Conservation (phyloP, 1,140 invertebrate genomes). For the Brachionus calyciflorus region DNA sequence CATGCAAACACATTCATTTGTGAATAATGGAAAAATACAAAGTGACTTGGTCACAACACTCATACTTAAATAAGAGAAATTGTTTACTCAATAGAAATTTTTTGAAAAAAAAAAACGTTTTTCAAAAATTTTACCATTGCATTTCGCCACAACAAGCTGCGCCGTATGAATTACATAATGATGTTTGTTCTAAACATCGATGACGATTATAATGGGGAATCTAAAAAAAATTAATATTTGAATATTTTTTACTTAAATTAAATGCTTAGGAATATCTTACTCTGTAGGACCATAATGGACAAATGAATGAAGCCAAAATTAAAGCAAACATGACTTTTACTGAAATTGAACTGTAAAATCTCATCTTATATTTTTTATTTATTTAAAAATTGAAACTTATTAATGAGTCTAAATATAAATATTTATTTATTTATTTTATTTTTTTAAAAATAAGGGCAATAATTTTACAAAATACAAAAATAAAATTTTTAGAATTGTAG, state of each 20-base stretch:
- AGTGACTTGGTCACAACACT: not conserved
- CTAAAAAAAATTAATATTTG: not conserved
- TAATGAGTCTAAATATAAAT: too few relatives aligned
- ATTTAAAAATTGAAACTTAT: too few relatives aligned
- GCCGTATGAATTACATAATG: slow-evolving; percentile 17
- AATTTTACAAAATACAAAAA: too few relatives aligned
- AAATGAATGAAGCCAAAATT: too few relatives aligned
- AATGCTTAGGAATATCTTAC: too few relatives aligned
- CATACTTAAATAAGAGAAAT: slow-evolving; percentile 1
- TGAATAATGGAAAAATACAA: not conserved
- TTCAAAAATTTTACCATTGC: slow-evolving; percentile 5
- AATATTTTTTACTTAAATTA: not conserved
- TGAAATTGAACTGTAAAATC: too few relatives aligned
- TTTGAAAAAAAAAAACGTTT: not conserved
- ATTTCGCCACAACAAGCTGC: slow-evolving; percentile 25
- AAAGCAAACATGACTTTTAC: too few relatives aligned
- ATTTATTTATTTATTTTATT: too few relatives aligned
- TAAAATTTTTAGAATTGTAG: too few relatives aligned
- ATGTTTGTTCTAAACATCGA: slow-evolving; percentile 18
- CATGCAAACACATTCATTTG: slow-evolving; percentile 8
- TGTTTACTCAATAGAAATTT: not conserved
- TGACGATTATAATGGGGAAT: not conserved
- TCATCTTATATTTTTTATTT: too few relatives aligned
- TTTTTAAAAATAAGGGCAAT: too few relatives aligned
- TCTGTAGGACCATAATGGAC: too few relatives aligned